Conservation (phyloP, 1,140 invertebrate genomes). For the Saccostrea echinata region DNA sequence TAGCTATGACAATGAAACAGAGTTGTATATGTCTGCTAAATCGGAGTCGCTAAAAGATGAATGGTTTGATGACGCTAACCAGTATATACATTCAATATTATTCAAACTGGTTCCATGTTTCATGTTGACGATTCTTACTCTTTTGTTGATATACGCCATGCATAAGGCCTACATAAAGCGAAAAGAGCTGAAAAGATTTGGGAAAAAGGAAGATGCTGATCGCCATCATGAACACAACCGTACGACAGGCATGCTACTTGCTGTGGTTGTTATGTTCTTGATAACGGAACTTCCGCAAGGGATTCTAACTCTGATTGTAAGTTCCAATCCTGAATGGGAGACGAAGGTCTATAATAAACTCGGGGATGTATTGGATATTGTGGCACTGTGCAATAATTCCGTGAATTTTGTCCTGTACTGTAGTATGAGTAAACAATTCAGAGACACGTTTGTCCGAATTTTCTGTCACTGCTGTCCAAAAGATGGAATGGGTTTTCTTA, state of each 20-base stretch:
- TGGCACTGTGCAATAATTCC: conserved; percentile 93
- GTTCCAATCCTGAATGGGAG: conserved; percentile 67
- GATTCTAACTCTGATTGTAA: conserved; percentile 74
- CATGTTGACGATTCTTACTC: conserved; percentile 80
- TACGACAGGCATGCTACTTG: conserved; percentile 94
- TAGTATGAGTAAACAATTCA: conserved; percentile 95
- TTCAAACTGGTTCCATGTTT: conserved; percentile 81
- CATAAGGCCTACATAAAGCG: conserved; percentile 79
- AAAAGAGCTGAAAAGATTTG: conserved; percentile 73
- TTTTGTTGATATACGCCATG: conserved; percentile 80
- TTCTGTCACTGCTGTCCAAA: conserved; percentile 73
- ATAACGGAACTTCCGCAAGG: conserved; percentile 90
- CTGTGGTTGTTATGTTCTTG: conserved; percentile 91
- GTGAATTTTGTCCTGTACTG: conserved; percentile 97
- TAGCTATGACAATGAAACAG: conserved; percentile 8
- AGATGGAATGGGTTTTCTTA: conserved; percentile 70
- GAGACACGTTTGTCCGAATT: conserved; percentile 87
- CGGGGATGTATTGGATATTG: conserved; percentile 93
- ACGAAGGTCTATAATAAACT: conserved; percentile 82
- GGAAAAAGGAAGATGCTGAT: conserved; percentile 74
- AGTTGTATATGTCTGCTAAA: conserved; percentile 42
- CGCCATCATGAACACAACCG: conserved; percentile 85
- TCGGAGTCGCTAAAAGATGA: conserved; percentile 38
- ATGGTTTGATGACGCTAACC: conserved; percentile 66
- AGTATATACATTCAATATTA: conserved; percentile 76